phyloP scores from a whole-genome alignment of 2,888 invertebrate species.

The Endotricha flammealis region DNA sequence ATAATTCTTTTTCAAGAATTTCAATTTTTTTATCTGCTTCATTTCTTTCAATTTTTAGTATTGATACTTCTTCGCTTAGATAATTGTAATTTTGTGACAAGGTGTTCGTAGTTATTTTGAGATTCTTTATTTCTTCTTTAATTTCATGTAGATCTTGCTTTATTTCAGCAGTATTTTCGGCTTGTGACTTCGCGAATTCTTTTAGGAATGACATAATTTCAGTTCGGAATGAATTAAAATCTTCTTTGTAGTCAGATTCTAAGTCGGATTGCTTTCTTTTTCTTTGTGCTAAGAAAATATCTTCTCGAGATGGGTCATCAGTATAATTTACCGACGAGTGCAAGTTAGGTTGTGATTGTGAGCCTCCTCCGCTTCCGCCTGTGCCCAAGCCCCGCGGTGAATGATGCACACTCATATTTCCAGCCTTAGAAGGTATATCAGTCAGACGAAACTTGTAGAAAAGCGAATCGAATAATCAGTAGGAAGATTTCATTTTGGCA shows the following conservation, averaged over 20 bases:
- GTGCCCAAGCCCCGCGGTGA: slow-evolving; percentile 2
- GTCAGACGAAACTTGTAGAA: too few relatives aligned
- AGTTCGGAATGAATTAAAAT: background rate
- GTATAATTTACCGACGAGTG: background rate
- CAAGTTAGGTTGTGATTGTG: background rate
- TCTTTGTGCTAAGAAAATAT: background rate
- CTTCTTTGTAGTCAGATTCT: slow-evolving; percentile 1
- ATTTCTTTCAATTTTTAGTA: background rate
- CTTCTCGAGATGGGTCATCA: background rate
- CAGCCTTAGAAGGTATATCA: too few relatives aligned
- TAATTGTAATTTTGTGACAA: background rate
- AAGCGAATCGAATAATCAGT: too few relatives aligned
- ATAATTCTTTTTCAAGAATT: background rate
- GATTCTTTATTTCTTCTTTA: slow-evolving; percentile 4
- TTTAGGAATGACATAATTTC: slow-evolving; percentile 1
- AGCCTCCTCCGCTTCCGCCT: too few relatives aligned
- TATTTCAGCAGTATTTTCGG: background rate
- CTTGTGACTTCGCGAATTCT: slow-evolving; percentile 1
- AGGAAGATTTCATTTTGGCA: too few relatives aligned
- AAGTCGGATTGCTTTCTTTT: background rate
- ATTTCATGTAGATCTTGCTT: background rate
- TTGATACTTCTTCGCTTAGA: background rate
- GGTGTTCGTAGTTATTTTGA: background rate
- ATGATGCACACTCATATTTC: background rate
- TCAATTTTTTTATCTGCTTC: background rate